These are phyloP conservation scores for Tetragnatha montana DNA, from an alignment of 2,888 invertebrate species.

Conservation along the genomic window DNA sequence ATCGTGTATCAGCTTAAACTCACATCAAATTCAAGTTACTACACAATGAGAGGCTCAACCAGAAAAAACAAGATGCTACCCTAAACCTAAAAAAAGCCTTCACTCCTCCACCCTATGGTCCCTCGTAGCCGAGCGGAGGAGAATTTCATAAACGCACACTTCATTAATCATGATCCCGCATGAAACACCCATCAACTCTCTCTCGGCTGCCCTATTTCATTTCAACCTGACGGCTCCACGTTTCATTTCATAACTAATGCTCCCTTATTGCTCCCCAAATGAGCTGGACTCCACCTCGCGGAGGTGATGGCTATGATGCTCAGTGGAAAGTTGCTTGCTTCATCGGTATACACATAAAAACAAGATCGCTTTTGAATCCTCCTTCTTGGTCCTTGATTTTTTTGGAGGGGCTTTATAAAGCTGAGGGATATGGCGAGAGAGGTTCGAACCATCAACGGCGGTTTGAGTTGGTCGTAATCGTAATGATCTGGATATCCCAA, in stretches of 20 bases:
- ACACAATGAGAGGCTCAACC: too few species aligned
- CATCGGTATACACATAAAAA: conserved; percentile 2
- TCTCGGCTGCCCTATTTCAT: conserved; percentile 17
- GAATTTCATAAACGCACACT: conserved; percentile 65
- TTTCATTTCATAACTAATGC: conserved; percentile 39
- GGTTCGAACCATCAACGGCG: too few species aligned
- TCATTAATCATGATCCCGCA: conserved; percentile 64
- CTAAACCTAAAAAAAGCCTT: conserved; percentile 1
- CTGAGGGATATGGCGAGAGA: too few species aligned
- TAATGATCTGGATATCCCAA: too few species aligned
- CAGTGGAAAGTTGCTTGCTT: background rate
- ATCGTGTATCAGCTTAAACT: too few species aligned
- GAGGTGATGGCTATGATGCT: background rate
- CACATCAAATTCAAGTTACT: too few species aligned
- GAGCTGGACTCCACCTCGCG: conserved; percentile 5
- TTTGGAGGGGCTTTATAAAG: too few species aligned
- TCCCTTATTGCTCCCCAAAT: conserved; percentile 15
- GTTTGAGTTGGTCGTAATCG: too few species aligned
- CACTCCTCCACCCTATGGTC: background rate
- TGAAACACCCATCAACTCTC: conserved; percentile 50
- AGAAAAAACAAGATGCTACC: background rate
- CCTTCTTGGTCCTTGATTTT: background rate
- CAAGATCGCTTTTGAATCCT: background rate
- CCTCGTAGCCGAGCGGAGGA: background rate
- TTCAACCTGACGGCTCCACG: conserved; percentile 22